Evolutionary conservation across 2,113 vertebrate genomes (phyloP).

Genomic region (Rissa tridactyla): DNA sequence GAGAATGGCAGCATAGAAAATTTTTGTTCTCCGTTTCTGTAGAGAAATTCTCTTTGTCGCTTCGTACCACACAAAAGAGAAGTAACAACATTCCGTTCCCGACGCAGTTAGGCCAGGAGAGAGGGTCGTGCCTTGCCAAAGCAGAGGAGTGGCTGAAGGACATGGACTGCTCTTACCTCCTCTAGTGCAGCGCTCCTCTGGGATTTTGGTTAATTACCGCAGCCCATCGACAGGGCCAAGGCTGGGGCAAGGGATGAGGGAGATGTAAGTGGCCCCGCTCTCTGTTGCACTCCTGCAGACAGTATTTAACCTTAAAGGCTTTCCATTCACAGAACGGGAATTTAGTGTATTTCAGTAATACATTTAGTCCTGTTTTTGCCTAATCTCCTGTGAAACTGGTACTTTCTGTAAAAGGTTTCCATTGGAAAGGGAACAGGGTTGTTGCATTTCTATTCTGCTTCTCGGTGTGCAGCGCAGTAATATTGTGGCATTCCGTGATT

Average conservation of each 20-base stretch:
- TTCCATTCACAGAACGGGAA: neutral
- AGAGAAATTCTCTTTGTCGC: neutral
- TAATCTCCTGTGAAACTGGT: neutral
- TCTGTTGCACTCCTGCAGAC: neutral
- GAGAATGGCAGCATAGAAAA: neutral
- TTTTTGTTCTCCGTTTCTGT: neutral
- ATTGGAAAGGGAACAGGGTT: neutral
- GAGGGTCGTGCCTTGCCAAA: fast-evolving
- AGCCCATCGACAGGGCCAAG: neutral
- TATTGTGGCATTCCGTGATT: neutral
- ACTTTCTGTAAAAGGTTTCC: neutral
- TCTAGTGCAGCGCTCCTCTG: neutral
- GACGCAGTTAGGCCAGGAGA: neutral
- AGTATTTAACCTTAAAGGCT: neutral
- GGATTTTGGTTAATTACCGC: neutral
- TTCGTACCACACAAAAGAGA: neutral
- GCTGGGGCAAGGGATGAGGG: neutral
- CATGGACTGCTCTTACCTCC: neutral
- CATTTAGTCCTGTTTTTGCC: neutral
- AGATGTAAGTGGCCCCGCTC: neutral
- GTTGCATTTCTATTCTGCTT: neutral
- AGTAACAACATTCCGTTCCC: neutral
- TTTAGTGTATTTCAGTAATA: neutral
- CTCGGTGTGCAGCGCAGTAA: neutral
- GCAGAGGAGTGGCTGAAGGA: neutral